These are phyloP conservation scores for Sinonovacula constricta DNA, from an alignment of 1,140 invertebrate genomes.

Conservation along the genomic window DNA sequence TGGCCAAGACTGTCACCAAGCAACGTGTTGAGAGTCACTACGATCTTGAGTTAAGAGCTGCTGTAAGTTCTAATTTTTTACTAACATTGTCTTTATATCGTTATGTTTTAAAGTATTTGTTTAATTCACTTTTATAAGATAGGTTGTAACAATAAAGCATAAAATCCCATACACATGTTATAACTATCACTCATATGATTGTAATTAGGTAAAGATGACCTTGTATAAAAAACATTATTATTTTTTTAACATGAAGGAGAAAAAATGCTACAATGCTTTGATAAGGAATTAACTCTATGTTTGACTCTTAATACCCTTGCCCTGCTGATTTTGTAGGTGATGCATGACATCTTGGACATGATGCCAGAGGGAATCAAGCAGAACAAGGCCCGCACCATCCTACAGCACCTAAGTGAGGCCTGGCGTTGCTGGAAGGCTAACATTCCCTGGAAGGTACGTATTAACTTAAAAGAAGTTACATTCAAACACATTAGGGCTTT, in stretches of 20 bases:
- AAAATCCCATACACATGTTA: too few relatives aligned
- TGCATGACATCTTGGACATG: conserved; percentile 99
- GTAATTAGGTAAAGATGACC: too few relatives aligned
- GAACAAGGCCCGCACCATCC: conserved; percentile 98
- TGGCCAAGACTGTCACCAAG: conserved; percentile 99
- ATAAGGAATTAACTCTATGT: too few relatives aligned
- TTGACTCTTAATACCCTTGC: too few relatives aligned
- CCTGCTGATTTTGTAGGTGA: conserved; percentile 80
- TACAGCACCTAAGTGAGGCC: conserved; percentile 99
- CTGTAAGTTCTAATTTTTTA: conserved; percentile 82
- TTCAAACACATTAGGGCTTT: conserved; percentile 99
- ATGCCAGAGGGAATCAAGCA: conserved; percentile 99
- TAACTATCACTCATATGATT: too few relatives aligned
- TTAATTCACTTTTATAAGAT: too few relatives aligned
- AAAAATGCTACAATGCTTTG: too few relatives aligned
- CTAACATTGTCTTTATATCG: too few relatives aligned
- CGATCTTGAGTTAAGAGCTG: conserved; percentile 97
- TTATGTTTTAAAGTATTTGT: too few relatives aligned
- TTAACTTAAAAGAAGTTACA: conserved; percentile 99
- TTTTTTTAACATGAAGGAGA: too few relatives aligned
- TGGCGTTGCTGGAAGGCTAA: conserved; percentile 99
- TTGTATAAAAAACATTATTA: too few relatives aligned
- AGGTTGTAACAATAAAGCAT: too few relatives aligned
- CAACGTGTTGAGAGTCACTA: conserved; percentile 99
- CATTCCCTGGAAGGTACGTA: conserved; percentile 97